Base-by-base conservation (phyloP, 2,797 vertebrate species). In the Acanthurus lineatus region DNA sequence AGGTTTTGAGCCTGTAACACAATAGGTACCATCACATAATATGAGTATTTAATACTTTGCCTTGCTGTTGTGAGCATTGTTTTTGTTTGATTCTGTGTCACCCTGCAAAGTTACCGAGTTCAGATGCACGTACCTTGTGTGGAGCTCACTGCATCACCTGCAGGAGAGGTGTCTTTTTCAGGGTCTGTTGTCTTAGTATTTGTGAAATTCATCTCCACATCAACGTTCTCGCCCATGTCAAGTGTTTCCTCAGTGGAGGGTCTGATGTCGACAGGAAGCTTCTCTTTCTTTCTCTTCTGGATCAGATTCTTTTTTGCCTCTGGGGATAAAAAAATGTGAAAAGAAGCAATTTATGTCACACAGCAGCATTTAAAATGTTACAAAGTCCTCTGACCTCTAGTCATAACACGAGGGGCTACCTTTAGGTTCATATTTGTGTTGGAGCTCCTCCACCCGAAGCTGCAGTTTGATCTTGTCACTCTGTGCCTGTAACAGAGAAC, bases 371-470 rank as follows among this genome's bases (percentile, higher is more conserved):
- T 6, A 0, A 28, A 5, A 62, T 45, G 8, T 16, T 1, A 1
- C 17, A 2, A 35, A 3, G 1, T 35, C 32, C 1, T 11, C 44
- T 42, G 10, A 20, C n/a, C 1, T 52, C 3, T 11, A 10, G 19
- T 6, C 0, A 20, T 5, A 25, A 32, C 20, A 45, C 3, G 25
- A 25, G 3, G 25, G 25, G 12, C 91, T 91, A 97, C 98, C 97
- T 94, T 96, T 95, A 17, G 97, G 97, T 81, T 98, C 97, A 10
- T 99, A 99, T 86, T 98, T 98, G 77, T 98, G 91, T 84, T 94
- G 96, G 0, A 99, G 88, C 76, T 98, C 97, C 79, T 99, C 98
- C 40, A 97, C 85, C 84, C 88, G 92, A 58, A 98, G 92, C 89
- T 96, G 93, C 70, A 99, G 94, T 66, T 93, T 97, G 94, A 99